A percentile compares a stretch with the other conserved stretches of the same genome.
Conservation (phyloP, 1,140 invertebrate species). For the Phthorimaea operculella region DNA sequence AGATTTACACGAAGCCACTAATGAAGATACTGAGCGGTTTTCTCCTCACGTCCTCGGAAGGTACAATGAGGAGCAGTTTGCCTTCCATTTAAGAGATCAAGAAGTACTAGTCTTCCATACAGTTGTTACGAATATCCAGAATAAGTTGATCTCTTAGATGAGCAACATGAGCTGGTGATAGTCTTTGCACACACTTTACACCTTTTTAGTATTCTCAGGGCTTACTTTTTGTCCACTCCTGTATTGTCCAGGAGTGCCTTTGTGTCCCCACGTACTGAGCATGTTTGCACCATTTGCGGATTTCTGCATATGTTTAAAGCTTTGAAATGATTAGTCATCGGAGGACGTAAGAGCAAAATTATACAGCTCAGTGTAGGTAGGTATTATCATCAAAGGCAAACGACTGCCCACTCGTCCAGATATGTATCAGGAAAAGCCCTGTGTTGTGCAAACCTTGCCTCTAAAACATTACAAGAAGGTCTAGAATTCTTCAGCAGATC, state of each 20-base stretch:
- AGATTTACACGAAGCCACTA: conserved; percentile 8
- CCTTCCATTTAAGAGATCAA: too few species aligned
- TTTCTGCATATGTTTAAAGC: background rate
- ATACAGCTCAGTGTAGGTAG: background rate
- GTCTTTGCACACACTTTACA: background rate
- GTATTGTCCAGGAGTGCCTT: background rate
- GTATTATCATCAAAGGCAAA: background rate
- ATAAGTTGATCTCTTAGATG: too few species aligned
- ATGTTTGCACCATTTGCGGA: background rate
- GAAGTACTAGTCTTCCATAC: too few species aligned
- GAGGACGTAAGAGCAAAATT: background rate
- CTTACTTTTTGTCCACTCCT: background rate
- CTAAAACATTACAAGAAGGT: background rate
- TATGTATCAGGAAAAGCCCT: background rate
- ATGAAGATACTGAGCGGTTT: conserved; percentile 9
- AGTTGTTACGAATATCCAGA: too few species aligned
- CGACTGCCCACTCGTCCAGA: background rate
- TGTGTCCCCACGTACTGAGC: background rate
- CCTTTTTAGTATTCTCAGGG: background rate
- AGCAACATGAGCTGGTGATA: too few species aligned
- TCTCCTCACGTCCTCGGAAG: background rate
- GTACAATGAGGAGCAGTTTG: background rate
- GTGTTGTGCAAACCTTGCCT: background rate
- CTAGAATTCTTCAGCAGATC: background rate
- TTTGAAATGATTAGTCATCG: conserved; percentile 1